phyloP scores from a whole-genome alignment of 2,888 invertebrate genomes.

The Holacanthella duospinosa region DNA sequence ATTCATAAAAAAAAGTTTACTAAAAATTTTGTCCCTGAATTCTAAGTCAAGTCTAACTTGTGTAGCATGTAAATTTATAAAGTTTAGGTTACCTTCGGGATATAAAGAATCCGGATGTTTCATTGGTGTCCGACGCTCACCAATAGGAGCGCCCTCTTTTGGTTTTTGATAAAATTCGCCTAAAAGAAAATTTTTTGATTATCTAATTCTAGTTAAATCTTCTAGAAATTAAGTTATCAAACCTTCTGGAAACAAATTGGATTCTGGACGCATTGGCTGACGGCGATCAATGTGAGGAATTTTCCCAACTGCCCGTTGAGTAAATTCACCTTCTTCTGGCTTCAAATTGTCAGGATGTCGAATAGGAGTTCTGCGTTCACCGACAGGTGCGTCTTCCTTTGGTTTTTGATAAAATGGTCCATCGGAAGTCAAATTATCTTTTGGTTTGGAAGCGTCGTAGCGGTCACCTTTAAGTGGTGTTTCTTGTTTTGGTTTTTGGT shows the following conservation, averaged over 20 bases:
- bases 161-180: conserved; percentile 48
- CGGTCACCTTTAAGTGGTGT: conserved; percentile 36
- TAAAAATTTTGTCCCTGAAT: neutral
- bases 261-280: conserved; percentile 43
- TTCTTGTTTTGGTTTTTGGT: conserved; percentile 15
- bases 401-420: conserved; percentile 43
- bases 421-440: conserved; percentile 49
- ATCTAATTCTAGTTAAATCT: no score
- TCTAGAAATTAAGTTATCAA: no score
- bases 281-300: conserved; percentile 36
- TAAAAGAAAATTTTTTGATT: no score
- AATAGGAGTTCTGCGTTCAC: conserved; percentile 45
- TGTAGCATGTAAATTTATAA: neutral
- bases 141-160: conserved; percentile 14
- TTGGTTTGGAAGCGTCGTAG: conserved; percentile 43
- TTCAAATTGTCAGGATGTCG: conserved; percentile 4
- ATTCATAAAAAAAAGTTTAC: neutral
- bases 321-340: conserved; percentile 46
- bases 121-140: conserved; percentile 42
- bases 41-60: conserved; percentile 51
- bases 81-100: conserved; percentile 17
- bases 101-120: conserved; percentile 42
- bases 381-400: conserved; percentile 41
- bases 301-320: conserved; percentile 30
- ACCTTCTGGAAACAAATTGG: conserved; percentile 52